phyloP scores from a whole-genome alignment of 2,797 vertebrate genomes.

The Sylvilagus floridanus region DNA sequence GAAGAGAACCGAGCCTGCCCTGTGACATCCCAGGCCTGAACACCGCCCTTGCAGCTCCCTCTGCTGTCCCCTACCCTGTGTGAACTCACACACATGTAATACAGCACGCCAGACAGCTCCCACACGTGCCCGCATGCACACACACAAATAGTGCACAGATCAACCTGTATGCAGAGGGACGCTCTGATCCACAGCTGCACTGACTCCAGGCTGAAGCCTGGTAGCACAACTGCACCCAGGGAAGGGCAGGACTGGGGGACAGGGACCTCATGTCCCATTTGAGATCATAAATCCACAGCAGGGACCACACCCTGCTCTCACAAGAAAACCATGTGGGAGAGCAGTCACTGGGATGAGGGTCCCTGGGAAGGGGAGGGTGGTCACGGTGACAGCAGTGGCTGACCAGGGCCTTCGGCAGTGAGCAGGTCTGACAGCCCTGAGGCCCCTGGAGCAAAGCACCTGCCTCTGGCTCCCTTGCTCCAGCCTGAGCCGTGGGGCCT shows the following conservation, averaged over 20 bases:
- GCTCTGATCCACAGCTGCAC: background rate
- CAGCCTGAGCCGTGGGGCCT: too few relatives aligned
- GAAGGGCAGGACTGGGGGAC: background rate
- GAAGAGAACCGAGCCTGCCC: background rate
- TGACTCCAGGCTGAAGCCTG: background rate
- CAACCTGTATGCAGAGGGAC: background rate
- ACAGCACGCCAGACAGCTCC: background rate
- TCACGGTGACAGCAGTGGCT: background rate
- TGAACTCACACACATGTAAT: too few relatives aligned
- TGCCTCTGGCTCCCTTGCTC: too few relatives aligned
- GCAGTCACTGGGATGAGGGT: background rate
- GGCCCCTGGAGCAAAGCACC: background rate
- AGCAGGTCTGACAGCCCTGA: background rate
- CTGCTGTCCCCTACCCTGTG: background rate
- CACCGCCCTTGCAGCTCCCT: background rate
- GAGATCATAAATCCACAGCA: background rate
- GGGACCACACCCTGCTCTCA: background rate
- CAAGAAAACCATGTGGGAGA: background rate
- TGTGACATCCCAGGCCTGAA: background rate
- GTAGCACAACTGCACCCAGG: background rate
- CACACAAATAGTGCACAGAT: too few relatives aligned
- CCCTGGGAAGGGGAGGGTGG: background rate
- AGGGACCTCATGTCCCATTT: accelerated
- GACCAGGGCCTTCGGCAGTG: background rate
- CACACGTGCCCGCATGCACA: background rate